phyloP scores from a whole-genome alignment of 1,140 invertebrate species.

The Zaprionus ghesquierei region DNA sequence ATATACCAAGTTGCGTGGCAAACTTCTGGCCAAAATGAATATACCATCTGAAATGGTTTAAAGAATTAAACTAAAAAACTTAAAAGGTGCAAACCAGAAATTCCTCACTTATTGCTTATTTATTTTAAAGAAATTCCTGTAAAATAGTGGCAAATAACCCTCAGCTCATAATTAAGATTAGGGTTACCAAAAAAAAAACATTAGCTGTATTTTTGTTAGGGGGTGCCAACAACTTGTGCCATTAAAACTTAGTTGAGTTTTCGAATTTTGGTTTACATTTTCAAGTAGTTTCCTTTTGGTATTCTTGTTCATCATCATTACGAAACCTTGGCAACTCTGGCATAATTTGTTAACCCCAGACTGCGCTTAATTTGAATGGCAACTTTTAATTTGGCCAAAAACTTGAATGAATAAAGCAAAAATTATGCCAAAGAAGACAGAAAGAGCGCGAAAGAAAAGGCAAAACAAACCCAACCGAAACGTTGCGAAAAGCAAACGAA shows the following conservation, averaged over 20 bases:
- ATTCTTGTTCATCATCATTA: slow-evolving; percentile 41
- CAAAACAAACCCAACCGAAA: slow-evolving; percentile 38
- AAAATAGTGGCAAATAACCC: background rate
- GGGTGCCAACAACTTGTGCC: background rate
- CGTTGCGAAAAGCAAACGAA: slow-evolving; percentile 61
- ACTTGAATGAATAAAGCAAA: slow-evolving; percentile 55
- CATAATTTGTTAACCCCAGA: slow-evolving; percentile 59
- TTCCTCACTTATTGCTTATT: too few relatives aligned
- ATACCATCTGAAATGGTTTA: too few relatives aligned
- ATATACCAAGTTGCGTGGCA: too few relatives aligned
- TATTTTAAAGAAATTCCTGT: background rate
- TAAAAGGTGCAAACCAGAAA: too few relatives aligned
- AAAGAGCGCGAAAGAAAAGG: background rate
- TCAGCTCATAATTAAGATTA: background rate
- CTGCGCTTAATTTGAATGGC: slow-evolving; percentile 47
- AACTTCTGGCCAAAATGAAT: too few relatives aligned
- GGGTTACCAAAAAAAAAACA: background rate
- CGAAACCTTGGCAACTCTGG: slow-evolving; percentile 10
- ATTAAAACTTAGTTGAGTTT: background rate
- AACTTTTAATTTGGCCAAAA: slow-evolving; percentile 68
- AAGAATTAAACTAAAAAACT: too few relatives aligned
- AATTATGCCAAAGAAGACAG: slow-evolving; percentile 49
- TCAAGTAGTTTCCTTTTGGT: slow-evolving; percentile 5
- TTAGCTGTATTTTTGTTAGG: background rate
- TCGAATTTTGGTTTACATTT: background rate